phyloP scores from a whole-genome alignment of 2,113 vertebrate species.

The Cygnus atratus region DNA sequence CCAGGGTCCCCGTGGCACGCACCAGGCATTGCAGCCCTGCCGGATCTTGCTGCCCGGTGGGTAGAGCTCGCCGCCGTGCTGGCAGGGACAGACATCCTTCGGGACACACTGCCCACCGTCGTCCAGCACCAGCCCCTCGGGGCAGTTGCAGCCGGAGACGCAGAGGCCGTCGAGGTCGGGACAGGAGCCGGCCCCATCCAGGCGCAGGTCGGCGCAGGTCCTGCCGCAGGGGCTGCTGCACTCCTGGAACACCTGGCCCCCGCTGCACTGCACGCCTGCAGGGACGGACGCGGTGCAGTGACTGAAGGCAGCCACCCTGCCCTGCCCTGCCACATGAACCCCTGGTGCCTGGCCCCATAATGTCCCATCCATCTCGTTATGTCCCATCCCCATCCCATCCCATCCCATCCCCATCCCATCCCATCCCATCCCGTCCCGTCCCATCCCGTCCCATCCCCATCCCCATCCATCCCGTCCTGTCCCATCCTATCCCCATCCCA shows the following conservation, averaged over 20 bases:
- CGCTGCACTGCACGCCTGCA: conserved; percentile 78
- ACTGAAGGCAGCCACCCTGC: neutral
- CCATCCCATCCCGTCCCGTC: neutral
- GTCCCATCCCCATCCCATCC: neutral
- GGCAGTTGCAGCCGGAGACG: conserved; percentile 88
- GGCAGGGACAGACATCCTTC: conserved; percentile 79
- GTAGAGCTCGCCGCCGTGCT: conserved; percentile 63
- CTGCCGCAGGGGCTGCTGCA: conserved; percentile 78
- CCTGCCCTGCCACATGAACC: too few species aligned
- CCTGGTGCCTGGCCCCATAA: neutral
- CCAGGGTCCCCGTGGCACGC: neutral
- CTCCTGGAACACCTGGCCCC: conserved; percentile 87
- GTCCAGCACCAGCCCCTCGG: conserved; percentile 80
- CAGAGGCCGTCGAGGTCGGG: conserved; percentile 61
- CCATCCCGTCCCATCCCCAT: neutral
- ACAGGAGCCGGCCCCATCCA: conserved; percentile 66
- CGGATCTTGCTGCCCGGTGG: conserved; percentile 67
- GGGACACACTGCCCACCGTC: conserved; percentile 84
- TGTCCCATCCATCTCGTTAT: neutral
- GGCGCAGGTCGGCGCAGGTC: conserved; percentile 77
- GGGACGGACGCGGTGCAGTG: accelerated
- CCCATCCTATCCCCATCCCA: neutral
- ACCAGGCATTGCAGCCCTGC: conserved; percentile 86
- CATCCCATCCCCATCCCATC: neutral
- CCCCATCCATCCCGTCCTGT: too few species aligned